phyloP scores from a whole-genome alignment of 2,888 invertebrate species.

The Pecten maximus region DNA sequence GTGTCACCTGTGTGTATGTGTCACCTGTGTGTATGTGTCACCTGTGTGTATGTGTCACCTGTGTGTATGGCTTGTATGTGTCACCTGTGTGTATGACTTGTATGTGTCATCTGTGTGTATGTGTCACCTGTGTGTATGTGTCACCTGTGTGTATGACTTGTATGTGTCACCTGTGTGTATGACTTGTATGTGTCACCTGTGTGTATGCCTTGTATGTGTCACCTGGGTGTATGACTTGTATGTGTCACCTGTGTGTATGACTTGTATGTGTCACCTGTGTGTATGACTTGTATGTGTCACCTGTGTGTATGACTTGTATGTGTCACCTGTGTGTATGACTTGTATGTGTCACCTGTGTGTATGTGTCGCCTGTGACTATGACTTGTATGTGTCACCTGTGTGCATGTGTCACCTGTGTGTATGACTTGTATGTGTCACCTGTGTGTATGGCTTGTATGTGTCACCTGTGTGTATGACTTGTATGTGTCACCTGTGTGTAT shows the following conservation, averaged over 20 bases:
- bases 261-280: not conserved
- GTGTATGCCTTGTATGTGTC: not conserved
- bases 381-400: not conserved
- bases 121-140: too few species aligned
- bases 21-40: not conserved
- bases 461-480: too few species aligned
- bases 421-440: not conserved
- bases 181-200: not conserved
- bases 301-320: not conserved
- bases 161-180: too few species aligned
- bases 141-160: too few species aligned
- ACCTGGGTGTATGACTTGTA: too few species aligned
- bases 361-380: too few species aligned
- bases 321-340: not conserved
- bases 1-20: not conserved
- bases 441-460: not conserved
- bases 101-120: too few species aligned
- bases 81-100: too few species aligned
- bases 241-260: not conserved
- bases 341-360: not conserved
- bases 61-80: not conserved
- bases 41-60: not conserved
- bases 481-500: not conserved
- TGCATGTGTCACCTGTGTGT: not conserved
- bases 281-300: not conserved